A percentile compares a stretch with the other conserved stretches of the same genome.
Conservation (phyloP, 2,113 vertebrate species). For the Abramis brama region DNA sequence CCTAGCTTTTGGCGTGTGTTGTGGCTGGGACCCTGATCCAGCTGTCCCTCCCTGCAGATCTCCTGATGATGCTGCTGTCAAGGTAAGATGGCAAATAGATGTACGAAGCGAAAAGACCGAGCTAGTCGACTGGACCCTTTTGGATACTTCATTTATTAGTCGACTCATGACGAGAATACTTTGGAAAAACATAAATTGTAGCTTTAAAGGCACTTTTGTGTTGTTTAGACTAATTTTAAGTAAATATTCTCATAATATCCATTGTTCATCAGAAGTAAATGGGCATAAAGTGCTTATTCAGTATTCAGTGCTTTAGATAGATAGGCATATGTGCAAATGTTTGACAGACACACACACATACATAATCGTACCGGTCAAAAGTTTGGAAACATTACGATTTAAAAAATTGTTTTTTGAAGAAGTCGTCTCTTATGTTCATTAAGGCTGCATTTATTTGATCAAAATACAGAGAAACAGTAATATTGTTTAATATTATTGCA, state of each 20-base stretch:
- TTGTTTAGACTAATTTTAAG: neutral
- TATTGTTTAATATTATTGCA: no score
- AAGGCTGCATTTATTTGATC: no score
- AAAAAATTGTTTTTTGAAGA: no score
- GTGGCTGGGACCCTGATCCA: constrained; percentile 6
- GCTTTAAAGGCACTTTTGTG: neutral
- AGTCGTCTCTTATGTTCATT: no score
- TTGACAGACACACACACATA: no score
- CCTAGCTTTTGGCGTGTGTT: neutral
- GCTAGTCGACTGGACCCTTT: neutral
- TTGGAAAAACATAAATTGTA: neutral
- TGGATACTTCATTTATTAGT: neutral
- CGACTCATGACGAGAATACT: neutral
- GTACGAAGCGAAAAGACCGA: neutral
- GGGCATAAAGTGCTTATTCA: no score
- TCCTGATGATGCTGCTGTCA: constrained; percentile 22
- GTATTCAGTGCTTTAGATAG: no score
- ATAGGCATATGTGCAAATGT: no score
- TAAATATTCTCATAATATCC: neutral
- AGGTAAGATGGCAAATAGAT: constrained; percentile 30
- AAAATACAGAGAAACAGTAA: no score
- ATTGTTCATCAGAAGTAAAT: no score
- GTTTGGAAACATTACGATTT: no score
- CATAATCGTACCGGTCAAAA: no score
- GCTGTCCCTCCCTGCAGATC: constrained; percentile 4